These are phyloP conservation scores for Solenopsis invicta DNA, from an alignment of 1,140 invertebrate genomes.

Conservation along the genomic window DNA sequence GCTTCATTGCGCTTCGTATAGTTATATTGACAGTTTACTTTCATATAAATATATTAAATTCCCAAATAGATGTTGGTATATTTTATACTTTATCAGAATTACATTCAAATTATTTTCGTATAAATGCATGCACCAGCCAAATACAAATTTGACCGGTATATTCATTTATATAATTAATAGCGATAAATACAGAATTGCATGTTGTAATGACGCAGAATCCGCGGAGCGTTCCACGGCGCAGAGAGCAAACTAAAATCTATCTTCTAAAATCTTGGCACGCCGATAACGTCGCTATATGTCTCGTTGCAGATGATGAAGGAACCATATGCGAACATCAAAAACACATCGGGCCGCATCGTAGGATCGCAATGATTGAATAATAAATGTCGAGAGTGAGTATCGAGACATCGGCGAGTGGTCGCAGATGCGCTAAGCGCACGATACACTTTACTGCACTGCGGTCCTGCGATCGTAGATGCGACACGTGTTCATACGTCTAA, in stretches of 20 bases:
- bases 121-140: not conserved
- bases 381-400: constrained; percentile 78
- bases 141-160: not conserved
- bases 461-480: constrained; percentile 41
- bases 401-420: constrained; percentile 78
- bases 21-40: constrained; percentile 38
- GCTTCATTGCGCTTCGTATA: not conserved
- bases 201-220: not conserved
- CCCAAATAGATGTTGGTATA: not conserved
- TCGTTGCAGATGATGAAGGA: constrained; percentile 5
- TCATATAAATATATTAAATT: constrained; percentile 15
- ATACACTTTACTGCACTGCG: constrained; percentile 83
- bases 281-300: constrained; percentile 1
- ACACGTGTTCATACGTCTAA: not conserved
- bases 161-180: not conserved
- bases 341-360: constrained; percentile 31
- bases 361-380: constrained; percentile 80
- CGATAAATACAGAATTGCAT: not conserved
- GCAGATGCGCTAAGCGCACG: constrained; percentile 81
- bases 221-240: not conserved
- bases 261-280: constrained; percentile 31
- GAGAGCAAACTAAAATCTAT: constrained; percentile 9
- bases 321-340: constrained; percentile 13
- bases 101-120: constrained; percentile 11
- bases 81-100: not conserved